Evolutionary conservation across 92 coral and sea anemone genomes (phyloP), one percentile per base, ranked within the genome.

Genomic region (Meandrina meandrites): DNA sequence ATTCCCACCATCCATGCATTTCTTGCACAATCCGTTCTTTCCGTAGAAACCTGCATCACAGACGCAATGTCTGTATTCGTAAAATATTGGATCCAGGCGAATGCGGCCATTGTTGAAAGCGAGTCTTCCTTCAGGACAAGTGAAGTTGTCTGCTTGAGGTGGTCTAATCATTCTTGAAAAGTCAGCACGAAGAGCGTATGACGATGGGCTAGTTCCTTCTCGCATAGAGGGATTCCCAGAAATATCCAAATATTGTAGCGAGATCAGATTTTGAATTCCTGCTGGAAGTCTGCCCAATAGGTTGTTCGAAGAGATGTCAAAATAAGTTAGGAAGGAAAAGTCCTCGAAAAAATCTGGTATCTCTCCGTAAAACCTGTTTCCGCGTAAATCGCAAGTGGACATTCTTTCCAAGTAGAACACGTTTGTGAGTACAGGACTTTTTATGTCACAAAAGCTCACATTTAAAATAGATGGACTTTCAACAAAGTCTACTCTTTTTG

Each of bases 151-250:
- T 84, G 1, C 85, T 36, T 54, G 40, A 54, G 79, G 84, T 32
- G 89, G 88, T 85, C 53, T 84, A 11, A 64, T 32, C 91, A 89
- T 89, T 19, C 80, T 78, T 22, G 84, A 34, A 56, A 89, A 79
- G 68, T 89, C 91, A 11, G 91, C 85, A 1, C 28, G 79, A 51
- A 83, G 60, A n/a, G 45, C 54, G 22, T 0, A 31, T 16, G 76
- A 31, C 51, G 83, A 35, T n/a, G 75, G 5, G 18, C 31, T 64
- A 27, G 53, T 81, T 42, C 81, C 85, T 30, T 84, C 82, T 19
- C 73, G n/a, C 92, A 92, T 92, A 8, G 21, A 75, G 10, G 94
- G 87, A 83, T 93, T 93, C 32, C 92, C 90, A 31, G 96, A 91
- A 81, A 93, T 89, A 76, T 91, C 96, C 32, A 93, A 87, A 80